Evolutionary conservation across 2,113 vertebrate species (phyloP).

Genomic region (Pollachius pollachius): DNA sequence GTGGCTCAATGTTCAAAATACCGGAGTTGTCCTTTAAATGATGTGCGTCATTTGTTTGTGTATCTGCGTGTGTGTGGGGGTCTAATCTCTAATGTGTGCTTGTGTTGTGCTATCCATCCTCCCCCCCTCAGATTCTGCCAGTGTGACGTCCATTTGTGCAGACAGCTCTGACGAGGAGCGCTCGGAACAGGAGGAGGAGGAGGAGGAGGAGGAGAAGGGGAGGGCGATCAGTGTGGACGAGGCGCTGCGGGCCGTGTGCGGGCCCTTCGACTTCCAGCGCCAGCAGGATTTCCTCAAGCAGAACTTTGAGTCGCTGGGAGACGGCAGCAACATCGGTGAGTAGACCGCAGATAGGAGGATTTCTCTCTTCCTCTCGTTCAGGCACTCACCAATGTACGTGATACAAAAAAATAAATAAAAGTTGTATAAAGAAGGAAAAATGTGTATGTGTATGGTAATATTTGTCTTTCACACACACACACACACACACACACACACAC

Average conservation of each 20-base stretch:
- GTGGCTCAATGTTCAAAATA: too few relatives aligned
- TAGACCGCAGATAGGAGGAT: too few relatives aligned
- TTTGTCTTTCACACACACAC: too few relatives aligned
- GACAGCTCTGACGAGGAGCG: constrained; percentile 79
- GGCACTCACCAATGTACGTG: too few relatives aligned
- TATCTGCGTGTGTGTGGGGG: not conserved
- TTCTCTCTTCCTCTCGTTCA: too few relatives aligned
- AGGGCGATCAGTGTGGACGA: constrained; percentile 63
- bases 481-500: too few relatives aligned
- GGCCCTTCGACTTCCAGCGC: constrained; percentile 55
- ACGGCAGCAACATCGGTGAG: constrained; percentile 53
- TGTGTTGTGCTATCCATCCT: not conserved
- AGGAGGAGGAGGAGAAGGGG: constrained; percentile 62
- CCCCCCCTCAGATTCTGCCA: constrained; percentile 74
- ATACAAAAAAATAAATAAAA: too few relatives aligned
- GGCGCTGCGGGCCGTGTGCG: constrained; percentile 72
- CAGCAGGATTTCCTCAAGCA: constrained; percentile 81
- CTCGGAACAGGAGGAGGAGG: constrained; percentile 61
- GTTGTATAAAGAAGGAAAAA: too few relatives aligned
- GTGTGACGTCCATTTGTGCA: constrained; percentile 79
- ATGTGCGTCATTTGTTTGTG: not conserved
- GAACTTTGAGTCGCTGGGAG: constrained; percentile 81
- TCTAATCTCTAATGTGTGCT: not conserved
- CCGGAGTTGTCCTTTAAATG: too few relatives aligned
- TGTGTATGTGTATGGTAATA: too few relatives aligned